Evolutionary conservation across 2,888 invertebrate genomes (phyloP), one percentile per base, ranked within the genome.

Genomic region (Crematogaster levior): DNA sequence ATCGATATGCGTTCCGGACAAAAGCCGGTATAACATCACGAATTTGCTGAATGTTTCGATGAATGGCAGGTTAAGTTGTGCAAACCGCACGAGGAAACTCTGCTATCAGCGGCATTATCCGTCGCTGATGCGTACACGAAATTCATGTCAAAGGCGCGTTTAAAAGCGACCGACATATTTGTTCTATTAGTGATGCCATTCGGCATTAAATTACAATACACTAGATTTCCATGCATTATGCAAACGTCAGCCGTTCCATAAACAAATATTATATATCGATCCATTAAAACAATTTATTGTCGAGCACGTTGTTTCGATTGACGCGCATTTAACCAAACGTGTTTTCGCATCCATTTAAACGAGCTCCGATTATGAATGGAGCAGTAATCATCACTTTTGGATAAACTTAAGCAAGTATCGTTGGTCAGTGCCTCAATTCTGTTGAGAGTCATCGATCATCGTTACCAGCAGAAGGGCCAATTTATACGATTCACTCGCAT

Each of bases 181-280:
- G 84, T 79, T 84, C 86, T 86, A 88, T 88, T 88, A 88, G 86
- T 85, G 85, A 86, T 85, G 85, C 86, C 86, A 88, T 84, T 88
- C 88, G 79, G 79, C 85, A 88, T 88, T 88, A 88, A 88, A 88
- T n/a, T n/a, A n/a, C n/a, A n/a, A n/a, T 74, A 73, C 48, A 82
- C 80, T 70, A 73, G 86, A 86, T 88, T 88, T 88, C 85, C 84
- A 85, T 84, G 83, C 88, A 88, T 88, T 88, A 88, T 86, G 88
- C 84, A 86, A 86, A 88, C 80, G 61, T 61, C 81, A 18, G 63
- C 70, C 81, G 43, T 68, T 72, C 74, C 80, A 56, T 81, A 66
- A 75, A 65, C 75, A 65, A 75, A 75, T 75, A 75, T 75, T 75
- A 75, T 75, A 75, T 66, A 75, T 88, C 72, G 84, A 84, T 63